A percentile compares a stretch with the other conserved stretches of the same genome.
Conservation (phyloP, 2,888 invertebrate genomes). For the Vesta saturnalis region DNA sequence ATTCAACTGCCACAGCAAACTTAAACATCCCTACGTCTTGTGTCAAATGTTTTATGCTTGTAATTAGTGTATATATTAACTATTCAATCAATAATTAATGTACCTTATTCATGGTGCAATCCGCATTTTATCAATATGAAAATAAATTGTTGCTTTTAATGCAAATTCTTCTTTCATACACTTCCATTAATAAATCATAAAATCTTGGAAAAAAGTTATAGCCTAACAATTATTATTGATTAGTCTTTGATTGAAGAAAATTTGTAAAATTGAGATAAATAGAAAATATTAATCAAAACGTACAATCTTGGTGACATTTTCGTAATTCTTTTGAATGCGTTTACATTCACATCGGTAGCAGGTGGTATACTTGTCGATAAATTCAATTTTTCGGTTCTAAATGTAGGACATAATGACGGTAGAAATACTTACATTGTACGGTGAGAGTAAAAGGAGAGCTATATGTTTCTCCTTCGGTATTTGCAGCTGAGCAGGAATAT, state of each 20-base stretch:
- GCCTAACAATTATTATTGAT: not conserved
- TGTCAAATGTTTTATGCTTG: too few species aligned
- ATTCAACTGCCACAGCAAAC: too few species aligned
- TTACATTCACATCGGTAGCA: slow-evolving; percentile 15
- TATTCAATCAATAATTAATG: too few species aligned
- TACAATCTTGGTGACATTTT: slow-evolving; percentile 7
- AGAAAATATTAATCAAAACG: not conserved
- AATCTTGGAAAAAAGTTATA: not conserved
- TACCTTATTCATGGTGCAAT: too few species aligned
- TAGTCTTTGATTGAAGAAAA: not conserved
- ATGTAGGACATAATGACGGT: slow-evolving; percentile 23
- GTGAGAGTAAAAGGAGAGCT: slow-evolving; percentile 78
- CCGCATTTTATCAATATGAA: too few species aligned
- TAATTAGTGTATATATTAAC: too few species aligned
- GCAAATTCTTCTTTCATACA: too few species aligned
- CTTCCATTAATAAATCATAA: too few species aligned
- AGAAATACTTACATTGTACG: slow-evolving; percentile 78
- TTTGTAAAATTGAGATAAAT: not conserved
- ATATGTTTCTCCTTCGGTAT: slow-evolving; percentile 81
- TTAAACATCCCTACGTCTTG: too few species aligned
- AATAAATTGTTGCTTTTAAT: too few species aligned
- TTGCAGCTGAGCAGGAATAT: slow-evolving; percentile 84
- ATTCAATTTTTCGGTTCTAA: slow-evolving; percentile 27
- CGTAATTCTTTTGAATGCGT: slow-evolving; percentile 15
- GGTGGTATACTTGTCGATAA: slow-evolving; percentile 21